A percentile compares a stretch with the other conserved stretches of the same genome.
phyloP scores from a whole-genome alignment of 2,797 vertebrate species.

The Sebastes hubbsi region DNA sequence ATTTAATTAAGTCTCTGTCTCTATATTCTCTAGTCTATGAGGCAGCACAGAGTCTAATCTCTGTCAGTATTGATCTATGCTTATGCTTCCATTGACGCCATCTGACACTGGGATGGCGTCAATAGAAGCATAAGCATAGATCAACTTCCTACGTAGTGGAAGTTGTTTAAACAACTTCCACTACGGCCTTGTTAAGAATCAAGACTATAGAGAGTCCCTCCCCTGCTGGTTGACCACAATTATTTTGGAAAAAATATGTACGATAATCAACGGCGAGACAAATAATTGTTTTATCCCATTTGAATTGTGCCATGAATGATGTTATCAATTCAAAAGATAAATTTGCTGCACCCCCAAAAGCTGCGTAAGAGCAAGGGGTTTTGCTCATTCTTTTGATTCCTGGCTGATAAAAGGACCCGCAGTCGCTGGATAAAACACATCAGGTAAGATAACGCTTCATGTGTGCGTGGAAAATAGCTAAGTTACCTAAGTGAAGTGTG shows the following conservation, averaged over 20 bases:
- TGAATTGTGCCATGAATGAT: neutral
- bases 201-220: neutral
- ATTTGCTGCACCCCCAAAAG: no score
- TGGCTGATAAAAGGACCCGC: no score
- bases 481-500: no score
- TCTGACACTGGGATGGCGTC: neutral
- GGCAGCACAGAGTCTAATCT: neutral
- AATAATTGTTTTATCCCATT: neutral
- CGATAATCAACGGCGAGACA: neutral
- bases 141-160: no score
- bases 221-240: no score
- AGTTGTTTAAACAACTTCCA: neutral
- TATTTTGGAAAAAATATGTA: neutral
- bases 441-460: neutral
- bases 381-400: neutral
- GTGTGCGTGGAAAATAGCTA: no score
- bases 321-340: neutral
- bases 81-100: neutral
- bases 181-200: neutral
- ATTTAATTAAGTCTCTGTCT: slow-evolving; percentile 17
- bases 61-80: slow-evolving; percentile 33
- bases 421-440: neutral
- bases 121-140: no score
- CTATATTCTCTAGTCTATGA: slow-evolving; percentile 12
- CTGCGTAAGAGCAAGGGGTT: rapidly evolving